Conservation (phyloP, 2,797 vertebrate species). For the Notoglanidium macrostoma region DNA sequence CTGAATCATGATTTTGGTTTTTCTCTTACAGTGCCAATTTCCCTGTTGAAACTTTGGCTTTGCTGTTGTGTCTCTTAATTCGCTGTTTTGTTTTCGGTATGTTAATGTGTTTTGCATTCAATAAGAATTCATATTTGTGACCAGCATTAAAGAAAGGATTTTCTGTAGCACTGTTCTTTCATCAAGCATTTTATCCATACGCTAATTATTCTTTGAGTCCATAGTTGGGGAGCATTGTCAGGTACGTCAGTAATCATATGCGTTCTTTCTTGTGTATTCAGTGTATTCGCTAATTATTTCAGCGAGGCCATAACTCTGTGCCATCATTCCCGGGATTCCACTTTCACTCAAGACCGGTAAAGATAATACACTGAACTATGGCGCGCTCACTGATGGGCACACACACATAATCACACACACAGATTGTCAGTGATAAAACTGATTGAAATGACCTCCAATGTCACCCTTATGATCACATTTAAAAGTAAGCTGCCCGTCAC, state of each 20-base stretch:
- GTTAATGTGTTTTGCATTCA: neutral
- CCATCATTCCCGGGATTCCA: neutral
- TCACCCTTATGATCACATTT: slow-evolving; percentile 20
- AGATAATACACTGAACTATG: neutral
- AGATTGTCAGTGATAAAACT: slow-evolving; percentile 38
- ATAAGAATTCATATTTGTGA: neutral
- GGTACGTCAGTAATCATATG: neutral
- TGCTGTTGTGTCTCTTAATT: neutral
- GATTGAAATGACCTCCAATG: slow-evolving; percentile 52
- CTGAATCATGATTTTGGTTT: neutral
- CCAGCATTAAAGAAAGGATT: neutral
- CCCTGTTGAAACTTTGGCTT: neutral
- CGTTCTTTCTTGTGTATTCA: neutral
- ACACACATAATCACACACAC: neutral
- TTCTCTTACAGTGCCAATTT: neutral
- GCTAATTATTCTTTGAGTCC: neutral
- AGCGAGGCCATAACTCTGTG: neutral
- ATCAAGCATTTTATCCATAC: neutral
- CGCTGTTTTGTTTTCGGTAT: neutral
- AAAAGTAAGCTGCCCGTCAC: slow-evolving; percentile 27
- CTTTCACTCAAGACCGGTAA: neutral
- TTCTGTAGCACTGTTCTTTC: neutral
- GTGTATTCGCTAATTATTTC: neutral
- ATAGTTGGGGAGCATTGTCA: neutral
- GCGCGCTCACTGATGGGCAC: neutral